These are phyloP conservation scores for Dasyprocta punctata DNA, from an alignment of 2,113 vertebrate species.

Conservation along the genomic window DNA sequence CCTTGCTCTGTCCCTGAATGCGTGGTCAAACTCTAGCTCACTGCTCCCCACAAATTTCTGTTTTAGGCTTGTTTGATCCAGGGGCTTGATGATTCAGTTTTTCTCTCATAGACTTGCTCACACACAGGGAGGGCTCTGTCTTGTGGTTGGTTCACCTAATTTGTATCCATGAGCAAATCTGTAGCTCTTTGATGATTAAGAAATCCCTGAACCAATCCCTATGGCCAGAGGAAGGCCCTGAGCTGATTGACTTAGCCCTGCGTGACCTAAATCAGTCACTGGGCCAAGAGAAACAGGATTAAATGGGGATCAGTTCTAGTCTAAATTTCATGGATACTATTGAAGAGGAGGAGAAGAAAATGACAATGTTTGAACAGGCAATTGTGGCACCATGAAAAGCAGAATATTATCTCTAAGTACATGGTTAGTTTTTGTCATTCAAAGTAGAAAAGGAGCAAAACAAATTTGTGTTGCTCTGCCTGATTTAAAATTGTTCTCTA, in stretches of 20 bases:
- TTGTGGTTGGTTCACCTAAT: background rate
- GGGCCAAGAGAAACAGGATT: background rate
- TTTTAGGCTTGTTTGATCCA: background rate
- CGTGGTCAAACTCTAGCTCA: background rate
- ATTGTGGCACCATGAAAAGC: background rate
- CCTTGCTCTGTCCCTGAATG: background rate
- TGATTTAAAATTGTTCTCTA: background rate
- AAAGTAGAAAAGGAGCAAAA: background rate
- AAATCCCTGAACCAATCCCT: background rate
- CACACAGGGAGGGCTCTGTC: background rate
- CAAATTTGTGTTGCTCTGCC: constrained; percentile 23
- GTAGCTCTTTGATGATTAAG: background rate
- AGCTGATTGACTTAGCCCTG: background rate
- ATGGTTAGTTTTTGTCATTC: constrained; percentile 3
- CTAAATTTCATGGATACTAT: background rate
- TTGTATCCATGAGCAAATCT: background rate
- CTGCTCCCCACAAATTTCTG: background rate
- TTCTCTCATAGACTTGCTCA: background rate
- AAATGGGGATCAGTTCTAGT: background rate
- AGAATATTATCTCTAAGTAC: background rate
- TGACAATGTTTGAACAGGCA: background rate
- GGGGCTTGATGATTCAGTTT: background rate
- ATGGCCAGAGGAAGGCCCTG: background rate
- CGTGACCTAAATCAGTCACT: background rate
- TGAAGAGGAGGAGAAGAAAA: background rate